Evolutionary conservation across 2,888 invertebrate genomes (phyloP), one percentile per base, ranked within the genome.

Genomic region (Tetranychus truncatus): DNA sequence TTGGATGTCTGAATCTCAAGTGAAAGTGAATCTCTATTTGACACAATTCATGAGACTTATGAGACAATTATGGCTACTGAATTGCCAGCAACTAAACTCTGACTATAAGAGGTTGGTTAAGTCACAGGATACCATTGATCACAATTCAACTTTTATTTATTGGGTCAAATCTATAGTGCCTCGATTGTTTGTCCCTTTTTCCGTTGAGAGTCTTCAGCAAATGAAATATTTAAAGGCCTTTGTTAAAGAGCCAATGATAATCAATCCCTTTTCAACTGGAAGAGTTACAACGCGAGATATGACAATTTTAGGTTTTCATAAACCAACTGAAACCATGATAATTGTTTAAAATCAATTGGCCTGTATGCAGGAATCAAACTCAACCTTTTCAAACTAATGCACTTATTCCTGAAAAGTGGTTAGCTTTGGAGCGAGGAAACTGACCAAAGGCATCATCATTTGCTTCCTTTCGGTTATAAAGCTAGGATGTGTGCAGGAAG

Each of bases 291-390:
- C 88, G 78, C 86, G 86, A 73, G 89, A 91, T 81, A 84, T 88
- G 1, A 82, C 88, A 46, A 85, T 93, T 73, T 88, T 88, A 77
- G 89, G 88, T 66, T 91, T 89, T 82, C 82, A 85, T 73, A 87
- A 92, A 77, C 92, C 92, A 8, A 86, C 88, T 83, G 73, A 65
- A 15, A 91, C 91, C 0, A 87, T 89, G 0, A 87, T 90, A 45
- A 90, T 93, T 0, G 91, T 90, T 1, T 91, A 92, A 82, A 93
- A 92, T 82, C 90, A 92, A 87, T 84, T 91, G 7, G 87, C 89
- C 0, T 91, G 89, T 79, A 87, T 89, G 24, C 83, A 89, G 75
- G 86, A 88, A 0, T 85, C 89, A 78, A 88, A 90, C 81, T 91
- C 89, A 78, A 88, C 90, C 81, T 91, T 92, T 78, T 1, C 82